These are phyloP conservation scores for Junonia oenone DNA, from an alignment of 2,888 invertebrate genomes.

Conservation along the genomic window DNA sequence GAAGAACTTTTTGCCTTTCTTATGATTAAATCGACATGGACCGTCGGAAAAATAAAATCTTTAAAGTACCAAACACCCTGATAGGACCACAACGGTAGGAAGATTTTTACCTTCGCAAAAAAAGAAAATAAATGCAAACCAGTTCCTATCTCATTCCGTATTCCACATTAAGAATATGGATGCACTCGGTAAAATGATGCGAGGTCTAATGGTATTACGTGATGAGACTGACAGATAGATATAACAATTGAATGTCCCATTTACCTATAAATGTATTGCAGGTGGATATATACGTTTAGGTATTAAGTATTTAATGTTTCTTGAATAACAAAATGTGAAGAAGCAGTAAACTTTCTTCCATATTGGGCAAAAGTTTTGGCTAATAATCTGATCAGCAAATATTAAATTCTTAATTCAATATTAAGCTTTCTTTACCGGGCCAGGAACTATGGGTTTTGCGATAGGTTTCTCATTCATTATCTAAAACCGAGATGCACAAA, in stretches of 20 bases:
- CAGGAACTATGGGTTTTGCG: too few relatives aligned
- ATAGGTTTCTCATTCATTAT: too few relatives aligned
- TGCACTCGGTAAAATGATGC: constrained; percentile 20
- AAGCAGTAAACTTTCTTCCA: too few relatives aligned
- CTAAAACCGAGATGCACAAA: too few relatives aligned
- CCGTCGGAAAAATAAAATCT: not conserved
- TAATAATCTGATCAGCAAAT: too few relatives aligned
- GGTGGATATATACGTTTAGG: too few relatives aligned
- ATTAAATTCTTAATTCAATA: too few relatives aligned
- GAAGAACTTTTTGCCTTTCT: too few relatives aligned
- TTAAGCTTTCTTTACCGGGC: too few relatives aligned
- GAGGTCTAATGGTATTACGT: constrained; percentile 19
- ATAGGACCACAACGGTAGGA: not conserved
- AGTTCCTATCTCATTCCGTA: constrained; percentile 9
- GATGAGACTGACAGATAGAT: constrained; percentile 8
- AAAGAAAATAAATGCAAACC: constrained; percentile 1
- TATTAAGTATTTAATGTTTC: not conserved
- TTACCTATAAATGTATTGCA: not conserved
- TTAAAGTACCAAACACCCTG: not conserved
- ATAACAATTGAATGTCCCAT: constrained; percentile 6
- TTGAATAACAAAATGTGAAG: constrained; percentile 24
- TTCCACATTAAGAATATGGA: constrained; percentile 13
- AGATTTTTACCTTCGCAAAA: not conserved
- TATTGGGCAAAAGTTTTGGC: too few relatives aligned
- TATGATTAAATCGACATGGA: too few relatives aligned